These are phyloP conservation scores for Liopterus haemorrhoidalis DNA, from an alignment of 2,888 invertebrate species.

Conservation along the genomic window DNA sequence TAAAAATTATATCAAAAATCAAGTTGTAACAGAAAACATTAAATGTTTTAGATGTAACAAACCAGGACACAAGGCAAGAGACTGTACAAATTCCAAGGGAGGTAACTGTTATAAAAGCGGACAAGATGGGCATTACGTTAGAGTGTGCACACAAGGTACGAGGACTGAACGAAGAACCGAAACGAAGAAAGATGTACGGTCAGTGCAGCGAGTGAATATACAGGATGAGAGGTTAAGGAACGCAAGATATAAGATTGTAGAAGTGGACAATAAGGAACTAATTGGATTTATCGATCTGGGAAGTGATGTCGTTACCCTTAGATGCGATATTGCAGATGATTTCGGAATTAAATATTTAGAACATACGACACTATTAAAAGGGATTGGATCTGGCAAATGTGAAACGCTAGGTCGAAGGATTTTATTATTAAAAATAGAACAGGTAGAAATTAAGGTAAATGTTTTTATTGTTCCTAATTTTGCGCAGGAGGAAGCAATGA, in stretches of 20 bases:
- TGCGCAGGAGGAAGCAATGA: not conserved
- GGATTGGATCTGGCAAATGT: not conserved
- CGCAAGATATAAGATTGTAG: not conserved
- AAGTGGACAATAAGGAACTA: not conserved
- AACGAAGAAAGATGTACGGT: not conserved
- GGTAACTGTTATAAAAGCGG: not conserved
- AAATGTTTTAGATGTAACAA: not conserved
- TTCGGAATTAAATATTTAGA: not conserved
- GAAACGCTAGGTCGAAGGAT: not conserved
- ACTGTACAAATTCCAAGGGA: not conserved
- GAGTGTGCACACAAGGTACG: not conserved
- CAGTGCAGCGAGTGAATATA: not conserved
- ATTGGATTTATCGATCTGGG: not conserved
- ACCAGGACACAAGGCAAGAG: not conserved
- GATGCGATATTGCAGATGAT: not conserved
- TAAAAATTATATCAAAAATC: no score
- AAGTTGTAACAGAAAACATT: not conserved
- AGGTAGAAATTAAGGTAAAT: not conserved
- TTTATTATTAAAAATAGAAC: not conserved
- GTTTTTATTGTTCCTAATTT: no score
- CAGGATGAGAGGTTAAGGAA: no score
- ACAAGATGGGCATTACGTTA: not conserved
- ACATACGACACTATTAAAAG: not conserved
- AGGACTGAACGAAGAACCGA: not conserved
- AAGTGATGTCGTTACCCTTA: not conserved